Evolutionary conservation across 2,113 vertebrate species (phyloP), one percentile per base, ranked within the genome.

Genomic region (Neogobius melanostomus): DNA sequence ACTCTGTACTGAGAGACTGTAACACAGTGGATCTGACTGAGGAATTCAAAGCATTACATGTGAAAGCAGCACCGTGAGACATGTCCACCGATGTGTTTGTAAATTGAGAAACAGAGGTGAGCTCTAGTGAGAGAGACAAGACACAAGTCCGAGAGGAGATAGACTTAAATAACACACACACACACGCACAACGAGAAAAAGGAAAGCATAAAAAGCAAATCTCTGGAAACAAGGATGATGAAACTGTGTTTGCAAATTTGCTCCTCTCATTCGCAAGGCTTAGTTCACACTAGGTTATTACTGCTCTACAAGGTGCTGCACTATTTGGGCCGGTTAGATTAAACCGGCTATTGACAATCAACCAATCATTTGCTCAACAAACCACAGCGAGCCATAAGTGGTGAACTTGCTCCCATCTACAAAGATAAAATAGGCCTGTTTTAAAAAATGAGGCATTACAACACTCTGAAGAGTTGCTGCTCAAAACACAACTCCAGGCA

Each of bases 11-110:
- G 36, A 81, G 72, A 80, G 71, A 72, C 64, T 54, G 69, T 72
- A 50, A 44, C 77, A 15, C 44, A 53, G 73, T 7, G 11, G 69
- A 81, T 86, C 71, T 80, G 49, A 67, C 71, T 51, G 21, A 57
- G 57, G 50, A 11, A 8, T 5, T 1, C 4, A 2, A 54, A 46
- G 68, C 77, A 69, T 54, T 65, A 69, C 64, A 70, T 60, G 80
- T 50, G 77, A 68, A 75, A 66, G 61, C 64, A 71, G 74, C 11
- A 61, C 44, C 50, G 68, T 11, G 76, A 76, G 62, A 68, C 43
- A 59, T 42, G 74, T 52, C 75, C 56, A 70, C 68, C 79, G 87
- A 86, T 82, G 77, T 77, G 66, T 12, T 36, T 66, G 82, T 84
- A 76, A 84, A 72, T 54, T 28, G 69, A 84, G 73, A 52, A 66